phyloP scores from a whole-genome alignment of 92 coral and sea anemone species.

The Epizoanthus fatuus region DNA sequence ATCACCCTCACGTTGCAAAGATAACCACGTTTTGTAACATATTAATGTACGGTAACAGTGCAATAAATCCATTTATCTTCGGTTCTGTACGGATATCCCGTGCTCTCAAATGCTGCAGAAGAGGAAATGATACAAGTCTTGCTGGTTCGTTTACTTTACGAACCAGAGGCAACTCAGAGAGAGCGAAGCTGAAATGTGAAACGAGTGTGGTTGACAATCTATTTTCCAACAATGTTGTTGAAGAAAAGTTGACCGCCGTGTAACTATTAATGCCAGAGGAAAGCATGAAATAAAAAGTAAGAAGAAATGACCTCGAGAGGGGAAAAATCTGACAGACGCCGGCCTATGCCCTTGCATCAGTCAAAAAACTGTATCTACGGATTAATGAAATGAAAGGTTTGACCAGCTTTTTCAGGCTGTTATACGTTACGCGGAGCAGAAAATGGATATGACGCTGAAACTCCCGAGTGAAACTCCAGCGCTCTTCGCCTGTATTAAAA shows the following conservation, averaged over 20 bases:
- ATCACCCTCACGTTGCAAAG: slow-evolving; percentile 27
- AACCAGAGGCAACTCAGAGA: not conserved
- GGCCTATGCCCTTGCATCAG: too few species aligned
- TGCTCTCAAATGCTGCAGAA: slow-evolving; percentile 4
- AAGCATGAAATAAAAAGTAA: too few species aligned
- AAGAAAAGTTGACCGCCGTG: slow-evolving; percentile 12
- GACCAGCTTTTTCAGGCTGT: too few species aligned
- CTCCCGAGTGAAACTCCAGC: too few species aligned
- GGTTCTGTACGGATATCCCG: slow-evolving; percentile 41
- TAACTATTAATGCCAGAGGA: not conserved
- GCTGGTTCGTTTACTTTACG: not conserved
- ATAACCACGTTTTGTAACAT: slow-evolving; percentile 51
- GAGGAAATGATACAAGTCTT: not conserved
- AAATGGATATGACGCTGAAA: too few species aligned
- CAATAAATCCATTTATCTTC: slow-evolving; percentile 68
- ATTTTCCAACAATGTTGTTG: not conserved
- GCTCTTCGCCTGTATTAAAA: too few species aligned
- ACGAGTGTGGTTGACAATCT: not conserved
- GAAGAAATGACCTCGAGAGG: too few species aligned
- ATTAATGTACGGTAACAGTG: slow-evolving; percentile 58
- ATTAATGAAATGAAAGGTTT: too few species aligned
- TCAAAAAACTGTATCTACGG: too few species aligned
- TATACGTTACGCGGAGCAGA: too few species aligned
- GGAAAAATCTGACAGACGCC: too few species aligned
- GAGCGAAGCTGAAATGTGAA: not conserved